Percentiles rank a stretch among this genome's conserved stretches.
These are phyloP conservation scores for Kryptopterus vitreolus DNA, from an alignment of 2,797 vertebrate genomes.

Conservation along the genomic window DNA sequence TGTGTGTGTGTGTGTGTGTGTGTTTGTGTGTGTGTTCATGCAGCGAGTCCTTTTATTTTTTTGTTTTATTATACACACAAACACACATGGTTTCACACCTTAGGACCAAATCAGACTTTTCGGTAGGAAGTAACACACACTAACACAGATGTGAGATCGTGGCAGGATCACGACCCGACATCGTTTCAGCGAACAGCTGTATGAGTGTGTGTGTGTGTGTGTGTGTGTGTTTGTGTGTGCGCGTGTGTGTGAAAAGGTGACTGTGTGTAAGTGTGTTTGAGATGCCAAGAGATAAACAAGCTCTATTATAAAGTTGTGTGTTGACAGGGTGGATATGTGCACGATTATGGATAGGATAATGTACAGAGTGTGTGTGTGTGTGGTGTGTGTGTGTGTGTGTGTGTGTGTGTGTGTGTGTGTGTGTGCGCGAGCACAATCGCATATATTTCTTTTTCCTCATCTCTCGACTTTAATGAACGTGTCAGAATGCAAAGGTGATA, in stretches of 20 bases:
- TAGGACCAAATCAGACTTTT: not conserved
- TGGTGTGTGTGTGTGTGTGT: not conserved
- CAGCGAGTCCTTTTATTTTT: not conserved
- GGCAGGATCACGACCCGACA: not conserved
- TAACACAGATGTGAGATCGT: not conserved
- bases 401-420: conserved; percentile 5
- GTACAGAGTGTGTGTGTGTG: not conserved
- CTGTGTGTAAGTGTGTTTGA: no score
- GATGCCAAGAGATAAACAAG: not conserved
- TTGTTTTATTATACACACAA: not conserved
- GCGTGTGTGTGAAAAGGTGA: no score
- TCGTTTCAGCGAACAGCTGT: not conserved
- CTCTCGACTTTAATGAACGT: conserved; percentile 65
- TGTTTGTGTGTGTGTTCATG: not conserved
- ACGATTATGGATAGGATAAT: not conserved
- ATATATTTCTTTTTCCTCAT: not conserved
- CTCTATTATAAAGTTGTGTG: not conserved
- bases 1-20: not conserved
- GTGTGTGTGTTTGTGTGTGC: not conserved
- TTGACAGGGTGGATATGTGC: not conserved
- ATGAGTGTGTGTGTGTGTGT: conserved; percentile 1
- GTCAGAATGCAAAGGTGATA: conserved; percentile 71
- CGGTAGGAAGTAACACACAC: not conserved
- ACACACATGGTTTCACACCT: not conserved
- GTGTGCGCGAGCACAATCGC: no score